Conservation (phyloP, 2,888 invertebrate genomes). For the Athetis lepigone region DNA sequence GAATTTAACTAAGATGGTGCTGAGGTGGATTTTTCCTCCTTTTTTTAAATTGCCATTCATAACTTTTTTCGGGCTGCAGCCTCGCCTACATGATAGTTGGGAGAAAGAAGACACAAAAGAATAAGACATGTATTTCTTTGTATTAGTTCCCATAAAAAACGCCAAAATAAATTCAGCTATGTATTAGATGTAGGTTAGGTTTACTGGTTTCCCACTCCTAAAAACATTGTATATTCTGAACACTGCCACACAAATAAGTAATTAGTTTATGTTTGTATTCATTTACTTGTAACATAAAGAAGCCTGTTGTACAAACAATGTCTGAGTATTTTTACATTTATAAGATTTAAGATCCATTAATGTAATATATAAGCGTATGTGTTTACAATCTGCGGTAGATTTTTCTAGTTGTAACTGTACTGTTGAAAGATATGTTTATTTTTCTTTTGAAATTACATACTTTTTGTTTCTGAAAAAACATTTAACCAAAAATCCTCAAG, state of each 20-base stretch:
- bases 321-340: conserved; percentile 33
- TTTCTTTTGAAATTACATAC: conserved; percentile 5
- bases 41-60: no score
- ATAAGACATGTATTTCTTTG: no score
- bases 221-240: background rate
- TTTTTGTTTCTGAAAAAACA: conserved; percentile 10
- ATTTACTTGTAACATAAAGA: conserved; percentile 14
- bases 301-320: conserved; percentile 30
- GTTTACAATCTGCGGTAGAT: conserved; percentile 15
- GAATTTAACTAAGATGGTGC: no score
- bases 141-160: no score
- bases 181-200: background rate
- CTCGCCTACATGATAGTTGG: no score
- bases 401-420: conserved; percentile 15
- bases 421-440: conserved; percentile 24
- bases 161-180: background rate
- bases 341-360: conserved; percentile 37
- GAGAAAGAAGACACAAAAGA: no score
- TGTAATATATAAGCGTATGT: conserved; percentile 19
- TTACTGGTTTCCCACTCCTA: background rate
- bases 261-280: conserved; percentile 12
- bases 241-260: conserved; percentile 9
- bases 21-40: no score
- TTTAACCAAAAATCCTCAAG: conserved; percentile 5
- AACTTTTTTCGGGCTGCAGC: no score